Base-by-base conservation (phyloP, 1,140 invertebrate species). In the Melanaphis sacchari region DNA sequence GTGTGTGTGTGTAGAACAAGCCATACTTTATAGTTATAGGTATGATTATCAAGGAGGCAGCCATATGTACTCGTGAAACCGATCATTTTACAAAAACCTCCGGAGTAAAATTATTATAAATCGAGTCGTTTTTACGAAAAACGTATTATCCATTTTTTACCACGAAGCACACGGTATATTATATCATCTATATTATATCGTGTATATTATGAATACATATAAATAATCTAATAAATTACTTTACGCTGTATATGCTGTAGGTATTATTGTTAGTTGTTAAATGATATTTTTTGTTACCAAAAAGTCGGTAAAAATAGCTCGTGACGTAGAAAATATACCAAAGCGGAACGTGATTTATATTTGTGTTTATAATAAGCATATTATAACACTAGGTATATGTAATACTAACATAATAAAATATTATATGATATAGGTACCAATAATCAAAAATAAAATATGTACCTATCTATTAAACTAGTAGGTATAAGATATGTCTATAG, bases 101-200 rank as follows among this genome's bases (percentile, higher is more conserved):
- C 84, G 31, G 84, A 87, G 84, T 43, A 40, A 87, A 7, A 87
- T 87, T 87, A 87, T 87, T 87, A 46, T 87, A 87, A 87, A 43
- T 87, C 84, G 84, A 87, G 84, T 87, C 40, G 82, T 84, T 84
- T 84, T 40, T 9, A 24, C 24, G 24, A 41, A 84, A 40, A 82
- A 21, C 76, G 36, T 82, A 38, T 82, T 76, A 76, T n/a, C 18
- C 31, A 76, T 76, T n/a, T 76, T 76, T n/a, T 76, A 76, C 59
- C n/a, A 76, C n/a, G 59, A n/a, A 59, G 26, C 15, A 66, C 11
- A n/a, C 31, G 11, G 3, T 66, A 66, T n/a, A 66, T 31, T 66
- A 66, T 66, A 66, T n/a, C 59, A 66, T n/a, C 59, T 66, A n/a
- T 66, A 66, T 66, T 66, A n/a, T 66, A 66, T 31, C 1, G 31